Conservation (phyloP, 2,888 invertebrate genomes). For the Cactoblastis cactorum region DNA sequence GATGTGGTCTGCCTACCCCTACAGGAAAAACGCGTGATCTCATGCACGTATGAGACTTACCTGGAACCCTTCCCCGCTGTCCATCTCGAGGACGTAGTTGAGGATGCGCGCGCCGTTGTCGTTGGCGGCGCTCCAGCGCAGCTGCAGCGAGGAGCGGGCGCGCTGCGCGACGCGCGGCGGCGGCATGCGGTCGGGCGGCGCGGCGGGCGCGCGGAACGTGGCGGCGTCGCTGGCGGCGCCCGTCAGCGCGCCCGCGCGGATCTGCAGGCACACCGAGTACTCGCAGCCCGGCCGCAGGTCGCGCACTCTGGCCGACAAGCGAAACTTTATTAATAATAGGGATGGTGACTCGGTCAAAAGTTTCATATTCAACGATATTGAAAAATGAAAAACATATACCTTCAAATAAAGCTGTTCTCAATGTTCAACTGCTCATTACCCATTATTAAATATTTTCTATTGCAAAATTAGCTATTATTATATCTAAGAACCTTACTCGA, state of each 20-base stretch:
- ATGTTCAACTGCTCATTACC: too few species aligned
- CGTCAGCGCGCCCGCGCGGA: slow-evolving; percentile 85
- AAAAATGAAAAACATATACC: too few species aligned
- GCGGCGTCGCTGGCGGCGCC: slow-evolving; percentile 88
- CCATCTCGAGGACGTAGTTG: slow-evolving; percentile 88
- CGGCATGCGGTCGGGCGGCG: slow-evolving; percentile 87
- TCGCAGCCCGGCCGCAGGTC: slow-evolving; percentile 93
- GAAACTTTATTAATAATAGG: too few species aligned
- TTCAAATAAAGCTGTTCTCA: too few species aligned
- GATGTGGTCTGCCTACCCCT: too few species aligned
- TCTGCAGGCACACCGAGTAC: slow-evolving; percentile 90
- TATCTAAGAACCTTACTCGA: too few species aligned
- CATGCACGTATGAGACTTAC: background rate
- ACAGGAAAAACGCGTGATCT: too few species aligned
- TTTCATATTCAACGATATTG: too few species aligned
- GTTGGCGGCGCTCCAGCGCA: slow-evolving; percentile 85
- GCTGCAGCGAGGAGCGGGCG: slow-evolving; percentile 84
- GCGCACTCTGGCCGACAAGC: slow-evolving; percentile 76
- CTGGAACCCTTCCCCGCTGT: slow-evolving; percentile 84
- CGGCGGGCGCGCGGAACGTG: slow-evolving; percentile 88
- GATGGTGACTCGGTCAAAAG: too few species aligned
- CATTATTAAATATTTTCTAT: too few species aligned
- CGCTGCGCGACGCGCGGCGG: slow-evolving; percentile 86
- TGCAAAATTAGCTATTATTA: too few species aligned
- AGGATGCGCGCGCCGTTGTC: slow-evolving; percentile 90